A percentile compares a stretch with the other conserved stretches of the same genome.
Evolutionary conservation across 2,113 vertebrate species (phyloP).

Genomic region (Trichomycterus rosablanca): DNA sequence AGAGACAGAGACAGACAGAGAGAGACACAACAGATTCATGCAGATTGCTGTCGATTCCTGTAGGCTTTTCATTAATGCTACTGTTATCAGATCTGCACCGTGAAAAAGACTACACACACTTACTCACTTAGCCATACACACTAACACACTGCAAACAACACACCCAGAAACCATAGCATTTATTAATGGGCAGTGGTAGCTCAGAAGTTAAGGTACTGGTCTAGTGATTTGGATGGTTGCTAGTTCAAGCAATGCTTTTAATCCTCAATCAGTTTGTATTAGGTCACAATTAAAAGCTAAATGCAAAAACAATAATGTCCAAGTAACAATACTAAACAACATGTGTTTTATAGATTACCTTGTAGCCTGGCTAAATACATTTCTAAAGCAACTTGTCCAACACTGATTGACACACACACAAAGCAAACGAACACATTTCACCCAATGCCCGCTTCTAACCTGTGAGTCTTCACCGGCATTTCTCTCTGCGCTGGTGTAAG

Average conservation of each 20-base stretch:
- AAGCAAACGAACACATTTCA: neutral
- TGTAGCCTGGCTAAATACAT: too few species aligned
- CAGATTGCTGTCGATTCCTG: conserved; percentile 1
- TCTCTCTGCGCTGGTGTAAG: conserved; percentile 1
- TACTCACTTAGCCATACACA: neutral
- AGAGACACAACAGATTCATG: neutral
- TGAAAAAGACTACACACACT: conserved; percentile 7
- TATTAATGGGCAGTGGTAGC: too few species aligned
- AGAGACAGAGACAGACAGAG: neutral
- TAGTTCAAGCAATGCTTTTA: too few species aligned
- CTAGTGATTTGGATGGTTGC: too few species aligned
- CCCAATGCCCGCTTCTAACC: neutral
- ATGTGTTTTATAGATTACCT: too few species aligned
- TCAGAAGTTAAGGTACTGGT: too few species aligned
- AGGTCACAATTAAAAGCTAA: too few species aligned
- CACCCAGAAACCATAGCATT: conserved; percentile 4
- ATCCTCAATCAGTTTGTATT: too few species aligned
- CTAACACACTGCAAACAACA: neutral
- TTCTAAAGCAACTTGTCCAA: neutral
- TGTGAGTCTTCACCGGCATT: neutral
- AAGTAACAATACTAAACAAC: too few species aligned
- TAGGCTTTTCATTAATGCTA: conserved; percentile 32
- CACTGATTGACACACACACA: neutral
- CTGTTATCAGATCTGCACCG: conserved; percentile 24
- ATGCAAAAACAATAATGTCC: too few species aligned